phyloP scores from a whole-genome alignment of 2,113 vertebrate genomes.

The Atlantisia rogersi region DNA sequence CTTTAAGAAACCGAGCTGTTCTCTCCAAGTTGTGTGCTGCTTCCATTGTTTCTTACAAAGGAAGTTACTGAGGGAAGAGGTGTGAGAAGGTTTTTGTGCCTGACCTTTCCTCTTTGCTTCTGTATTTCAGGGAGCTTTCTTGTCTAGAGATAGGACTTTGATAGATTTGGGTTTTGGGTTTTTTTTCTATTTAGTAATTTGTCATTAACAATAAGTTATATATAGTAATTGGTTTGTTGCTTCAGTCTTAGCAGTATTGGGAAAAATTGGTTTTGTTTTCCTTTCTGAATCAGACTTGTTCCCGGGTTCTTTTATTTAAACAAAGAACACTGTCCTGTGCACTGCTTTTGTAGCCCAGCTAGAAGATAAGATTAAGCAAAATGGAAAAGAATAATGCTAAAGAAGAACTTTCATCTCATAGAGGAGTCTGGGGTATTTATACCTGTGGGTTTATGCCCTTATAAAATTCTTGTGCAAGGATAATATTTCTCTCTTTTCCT shows the following conservation, averaged over 20 bases:
- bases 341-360: neutral
- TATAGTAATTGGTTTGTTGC: neutral
- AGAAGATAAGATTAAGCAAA: neutral
- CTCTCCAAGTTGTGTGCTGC: neutral
- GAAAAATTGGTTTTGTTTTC: neutral
- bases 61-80: neutral
- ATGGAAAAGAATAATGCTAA: neutral
- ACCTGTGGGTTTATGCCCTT: neutral
- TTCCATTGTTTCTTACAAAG: neutral
- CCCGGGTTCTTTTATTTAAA: neutral
- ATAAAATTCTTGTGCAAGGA: neutral
- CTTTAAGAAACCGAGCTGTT: neutral
- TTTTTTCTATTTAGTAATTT: neutral
- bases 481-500: neutral
- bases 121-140: neutral
- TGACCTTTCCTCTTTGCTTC: neutral
- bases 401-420: neutral
- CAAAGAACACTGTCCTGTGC: neutral
- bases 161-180: neutral
- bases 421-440: neutral
- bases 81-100: neutral
- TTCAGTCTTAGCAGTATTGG: neutral
- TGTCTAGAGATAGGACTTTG: neutral
- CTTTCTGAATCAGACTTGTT: neutral
- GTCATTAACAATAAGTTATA: neutral